phyloP scores from a whole-genome alignment of 2,888 invertebrate species.

The Tridacna gigas region DNA sequence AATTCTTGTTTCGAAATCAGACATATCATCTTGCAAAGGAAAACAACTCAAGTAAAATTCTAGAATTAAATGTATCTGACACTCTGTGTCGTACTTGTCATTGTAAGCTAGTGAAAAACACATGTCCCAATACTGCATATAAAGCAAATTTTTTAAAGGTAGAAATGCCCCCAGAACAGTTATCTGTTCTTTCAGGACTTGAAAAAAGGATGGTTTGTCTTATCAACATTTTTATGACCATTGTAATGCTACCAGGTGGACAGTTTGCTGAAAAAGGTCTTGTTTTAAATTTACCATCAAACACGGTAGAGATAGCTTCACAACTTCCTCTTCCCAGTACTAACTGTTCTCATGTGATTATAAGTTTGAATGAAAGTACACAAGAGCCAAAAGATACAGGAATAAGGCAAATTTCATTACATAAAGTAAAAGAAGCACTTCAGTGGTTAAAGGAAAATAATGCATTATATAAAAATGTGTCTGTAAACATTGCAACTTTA shows the following conservation, averaged over 20 bases:
- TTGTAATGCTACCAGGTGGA: conserved; percentile 46
- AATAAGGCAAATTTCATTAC: not conserved
- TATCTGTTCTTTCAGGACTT: conserved; percentile 9
- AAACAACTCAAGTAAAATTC: not conserved
- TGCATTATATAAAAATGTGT: conserved; percentile 22
- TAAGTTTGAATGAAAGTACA: not conserved
- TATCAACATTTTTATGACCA: conserved; percentile 38
- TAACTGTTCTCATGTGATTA: conserved; percentile 1
- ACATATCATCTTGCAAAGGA: not conserved
- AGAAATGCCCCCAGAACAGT: conserved; percentile 16
- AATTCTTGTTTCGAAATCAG: conserved; percentile 44
- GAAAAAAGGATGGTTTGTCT: conserved; percentile 7
- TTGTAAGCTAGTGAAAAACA: not conserved
- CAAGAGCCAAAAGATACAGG: not conserved
- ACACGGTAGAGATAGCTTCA: not conserved
- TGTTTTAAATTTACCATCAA: conserved; percentile 29
- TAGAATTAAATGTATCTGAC: not conserved
- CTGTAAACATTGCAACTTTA: not conserved
- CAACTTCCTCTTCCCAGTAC: not conserved
- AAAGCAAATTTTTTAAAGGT: conserved; percentile 16
- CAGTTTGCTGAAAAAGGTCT: conserved; percentile 52
- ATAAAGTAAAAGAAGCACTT: conserved; percentile 23
- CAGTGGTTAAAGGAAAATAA: conserved; percentile 42
- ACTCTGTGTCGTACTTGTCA: conserved; percentile 5
- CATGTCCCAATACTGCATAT: conserved; percentile 11